A percentile compares a stretch with the other conserved stretches of the same genome.
Conservation (phyloP, 64 coral and sea anemone genomes). For the Pocillopora verrucosa region DNA sequence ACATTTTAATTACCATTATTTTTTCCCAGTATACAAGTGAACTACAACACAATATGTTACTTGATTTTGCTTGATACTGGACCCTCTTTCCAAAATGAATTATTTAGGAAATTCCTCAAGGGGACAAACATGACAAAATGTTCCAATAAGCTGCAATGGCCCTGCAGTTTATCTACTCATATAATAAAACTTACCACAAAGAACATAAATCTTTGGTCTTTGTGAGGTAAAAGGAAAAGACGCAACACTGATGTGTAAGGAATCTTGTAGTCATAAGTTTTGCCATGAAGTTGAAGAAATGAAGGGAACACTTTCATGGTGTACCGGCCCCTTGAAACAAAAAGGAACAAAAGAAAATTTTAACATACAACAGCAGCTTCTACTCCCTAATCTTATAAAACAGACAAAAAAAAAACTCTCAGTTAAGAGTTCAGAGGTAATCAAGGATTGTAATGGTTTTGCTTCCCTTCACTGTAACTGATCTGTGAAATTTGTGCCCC, state of each 20-base stretch:
- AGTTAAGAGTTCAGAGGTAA: no score
- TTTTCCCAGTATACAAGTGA: no score
- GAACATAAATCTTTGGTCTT: conserved; percentile 97
- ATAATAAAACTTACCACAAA: conserved; percentile 82
- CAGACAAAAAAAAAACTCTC: neutral
- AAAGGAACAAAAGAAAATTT: neutral
- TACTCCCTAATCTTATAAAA: no score
- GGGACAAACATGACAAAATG: no score
- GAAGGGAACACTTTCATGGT: conserved; percentile 95
- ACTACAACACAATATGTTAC: no score
- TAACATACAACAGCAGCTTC: neutral
- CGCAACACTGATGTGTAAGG: conserved; percentile 96
- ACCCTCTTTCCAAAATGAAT: neutral
- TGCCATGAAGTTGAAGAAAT: conserved; percentile 97
- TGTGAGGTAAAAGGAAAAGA: conserved; percentile 91
- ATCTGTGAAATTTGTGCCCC: no score
- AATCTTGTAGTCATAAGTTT: conserved; percentile 99
- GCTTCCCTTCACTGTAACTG: no score
- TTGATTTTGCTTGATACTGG: no score
- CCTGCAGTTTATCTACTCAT: neutral
- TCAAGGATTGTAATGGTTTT: no score
- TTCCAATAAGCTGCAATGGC: no score
- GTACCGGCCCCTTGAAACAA: conserved; percentile 83
- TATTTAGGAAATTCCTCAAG: no score
- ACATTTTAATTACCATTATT: no score